Conservation (phyloP, 1,140 invertebrate genomes). For the Pissodes strobi region DNA sequence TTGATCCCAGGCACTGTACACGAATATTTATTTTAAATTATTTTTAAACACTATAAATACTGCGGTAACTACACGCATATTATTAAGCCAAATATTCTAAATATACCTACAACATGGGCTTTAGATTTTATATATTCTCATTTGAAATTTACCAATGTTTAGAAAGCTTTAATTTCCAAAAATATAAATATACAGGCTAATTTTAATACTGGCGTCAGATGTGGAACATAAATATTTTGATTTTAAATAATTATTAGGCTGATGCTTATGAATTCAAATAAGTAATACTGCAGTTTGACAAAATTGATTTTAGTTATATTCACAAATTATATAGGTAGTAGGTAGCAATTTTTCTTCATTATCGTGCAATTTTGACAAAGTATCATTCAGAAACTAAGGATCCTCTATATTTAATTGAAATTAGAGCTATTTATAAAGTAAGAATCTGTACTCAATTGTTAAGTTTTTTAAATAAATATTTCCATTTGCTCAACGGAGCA, state of each 20-base stretch:
- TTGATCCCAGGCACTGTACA: background rate
- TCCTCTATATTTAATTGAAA: no score
- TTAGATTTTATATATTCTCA: background rate
- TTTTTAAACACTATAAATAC: background rate
- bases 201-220: background rate
- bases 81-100: background rate
- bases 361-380: no score
- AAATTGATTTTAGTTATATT: no score
- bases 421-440: no score
- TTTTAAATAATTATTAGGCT: slow-evolving; percentile 1
- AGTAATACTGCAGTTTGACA: no score
- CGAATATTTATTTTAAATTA: background rate
- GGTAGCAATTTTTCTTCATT: no score
- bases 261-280: slow-evolving; percentile 2
- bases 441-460: no score
- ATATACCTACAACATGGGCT: background rate
- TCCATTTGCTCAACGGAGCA: no score
- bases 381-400: no score
- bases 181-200: background rate
- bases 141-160: slow-evolving; percentile 5
- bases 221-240: slow-evolving; percentile 20
- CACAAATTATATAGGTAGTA: no score
- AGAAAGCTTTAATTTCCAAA: background rate
- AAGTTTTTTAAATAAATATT: no score
- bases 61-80: no score